These are phyloP conservation scores for Mugil cephalus DNA, from an alignment of 2,113 vertebrate genomes.

Conservation along the genomic window DNA sequence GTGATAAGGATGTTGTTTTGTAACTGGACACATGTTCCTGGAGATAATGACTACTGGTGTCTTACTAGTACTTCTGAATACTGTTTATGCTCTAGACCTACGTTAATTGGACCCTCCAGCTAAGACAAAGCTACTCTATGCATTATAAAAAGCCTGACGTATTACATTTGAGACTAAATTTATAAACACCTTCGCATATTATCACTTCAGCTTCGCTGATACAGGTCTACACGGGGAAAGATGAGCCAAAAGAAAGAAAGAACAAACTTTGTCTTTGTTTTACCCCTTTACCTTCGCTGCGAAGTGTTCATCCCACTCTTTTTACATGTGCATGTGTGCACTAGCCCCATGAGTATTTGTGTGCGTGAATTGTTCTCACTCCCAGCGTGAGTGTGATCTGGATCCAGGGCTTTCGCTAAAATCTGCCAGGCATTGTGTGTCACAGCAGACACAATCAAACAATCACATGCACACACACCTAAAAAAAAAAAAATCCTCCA, in stretches of 20 bases:
- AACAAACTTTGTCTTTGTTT: too few species aligned
- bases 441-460: conserved; percentile 29
- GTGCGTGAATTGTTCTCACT: conserved; percentile 49
- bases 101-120: conserved; percentile 11
- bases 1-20: conserved; percentile 1
- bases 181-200: background rate
- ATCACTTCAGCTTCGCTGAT: too few species aligned
- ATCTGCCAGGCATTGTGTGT: conserved; percentile 61
- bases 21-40: background rate
- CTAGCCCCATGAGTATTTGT: conserved; percentile 13
- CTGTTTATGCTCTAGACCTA: background rate
- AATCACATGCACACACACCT: conserved; percentile 9
- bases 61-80: conserved; percentile 1
- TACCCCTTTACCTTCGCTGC: too few species aligned
- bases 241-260: background rate
- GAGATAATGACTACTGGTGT: conserved; percentile 7
- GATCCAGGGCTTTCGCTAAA: conserved; percentile 59
- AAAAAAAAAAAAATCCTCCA: conserved; percentile 5
- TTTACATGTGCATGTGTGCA: conserved; percentile 26
- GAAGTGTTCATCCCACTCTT: conserved; percentile 54
- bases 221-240: background rate
- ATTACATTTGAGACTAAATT: background rate
- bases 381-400: conserved; percentile 41
- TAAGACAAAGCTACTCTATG: background rate
- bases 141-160: background rate